Evolutionary conservation across 37 sponge, comb jelly and placozoan species (phyloP).

Genomic region (Beroe forskalii): DNA sequence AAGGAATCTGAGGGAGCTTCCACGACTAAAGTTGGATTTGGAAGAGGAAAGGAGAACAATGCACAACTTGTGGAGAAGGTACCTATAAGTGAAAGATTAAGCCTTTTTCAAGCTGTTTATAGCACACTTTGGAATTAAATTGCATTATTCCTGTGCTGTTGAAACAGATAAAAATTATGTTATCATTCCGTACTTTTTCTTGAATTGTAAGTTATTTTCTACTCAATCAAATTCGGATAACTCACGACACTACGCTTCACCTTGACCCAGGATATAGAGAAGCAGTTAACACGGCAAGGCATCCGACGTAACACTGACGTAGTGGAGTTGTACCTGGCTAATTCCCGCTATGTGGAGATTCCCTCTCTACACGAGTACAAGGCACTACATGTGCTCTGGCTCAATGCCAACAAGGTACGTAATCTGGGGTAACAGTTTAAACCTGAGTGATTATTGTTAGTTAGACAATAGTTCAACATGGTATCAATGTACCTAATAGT

Average conservation of each 20-base stretch:
- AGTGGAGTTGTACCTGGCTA: background rate
- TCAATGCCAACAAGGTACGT: constrained; percentile 7
- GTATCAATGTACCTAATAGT: too few relatives aligned
- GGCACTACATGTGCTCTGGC: constrained; percentile 8
- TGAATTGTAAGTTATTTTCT: background rate
- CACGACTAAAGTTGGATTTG: background rate
- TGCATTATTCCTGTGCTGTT: too few relatives aligned
- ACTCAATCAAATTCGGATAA: background rate
- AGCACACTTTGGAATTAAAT: too few relatives aligned
- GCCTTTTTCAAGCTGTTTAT: too few relatives aligned
- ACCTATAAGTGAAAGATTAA: too few relatives aligned
- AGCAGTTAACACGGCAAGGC: background rate
- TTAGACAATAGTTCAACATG: too few relatives aligned
- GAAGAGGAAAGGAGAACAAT: background rate
- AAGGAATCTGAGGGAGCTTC: background rate
- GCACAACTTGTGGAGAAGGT: background rate
- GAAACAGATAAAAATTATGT: too few relatives aligned
- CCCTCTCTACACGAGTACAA: background rate
- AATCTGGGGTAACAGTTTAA: too few relatives aligned
- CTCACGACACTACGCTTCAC: background rate
- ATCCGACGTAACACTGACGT: background rate
- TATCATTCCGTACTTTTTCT: background rate
- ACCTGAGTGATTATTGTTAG: too few relatives aligned
- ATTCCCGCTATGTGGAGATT: background rate
- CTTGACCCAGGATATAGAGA: background rate